Conservation (phyloP, 1,140 invertebrate species). For the Drosophila pseudoobscura region DNA sequence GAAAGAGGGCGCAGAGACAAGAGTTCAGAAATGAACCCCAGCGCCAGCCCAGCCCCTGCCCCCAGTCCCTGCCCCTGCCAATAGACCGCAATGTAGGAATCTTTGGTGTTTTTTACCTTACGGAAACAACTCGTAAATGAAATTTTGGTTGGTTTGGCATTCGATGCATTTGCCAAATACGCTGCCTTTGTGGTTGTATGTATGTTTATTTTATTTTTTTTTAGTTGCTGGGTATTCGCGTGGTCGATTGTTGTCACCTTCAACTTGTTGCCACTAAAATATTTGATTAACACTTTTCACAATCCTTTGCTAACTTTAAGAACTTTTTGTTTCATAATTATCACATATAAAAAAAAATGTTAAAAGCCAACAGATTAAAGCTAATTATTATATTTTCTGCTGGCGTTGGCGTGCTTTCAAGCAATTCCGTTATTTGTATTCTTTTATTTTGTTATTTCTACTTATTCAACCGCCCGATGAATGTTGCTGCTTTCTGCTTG, state of each 20-base stretch:
- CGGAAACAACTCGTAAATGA: slow-evolving; percentile 23
- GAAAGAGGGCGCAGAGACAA: slow-evolving; percentile 8
- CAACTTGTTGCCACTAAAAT: slow-evolving; percentile 62
- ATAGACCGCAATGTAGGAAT: slow-evolving; percentile 15
- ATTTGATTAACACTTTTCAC: slow-evolving; percentile 65
- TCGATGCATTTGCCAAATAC: slow-evolving; percentile 37
- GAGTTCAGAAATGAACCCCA: no score
- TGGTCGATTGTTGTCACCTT: slow-evolving; percentile 57
- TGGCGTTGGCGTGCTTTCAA: neutral
- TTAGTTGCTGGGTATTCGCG: slow-evolving; percentile 9
- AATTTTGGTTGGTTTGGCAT: slow-evolving; percentile 40
- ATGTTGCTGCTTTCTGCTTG: neutral
- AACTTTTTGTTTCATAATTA: slow-evolving; percentile 39
- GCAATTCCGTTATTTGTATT: slow-evolving; percentile 12
- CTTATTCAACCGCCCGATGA: slow-evolving; percentile 56
- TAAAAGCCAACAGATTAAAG: slow-evolving; percentile 37
- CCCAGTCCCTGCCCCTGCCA: no score
- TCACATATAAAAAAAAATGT: slow-evolving; percentile 24
- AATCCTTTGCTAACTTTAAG: slow-evolving; percentile 45
- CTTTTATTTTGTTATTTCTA: slow-evolving; percentile 20
- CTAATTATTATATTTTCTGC: slow-evolving; percentile 24
- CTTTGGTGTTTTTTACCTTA: slow-evolving; percentile 39
- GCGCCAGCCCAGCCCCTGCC: no score
- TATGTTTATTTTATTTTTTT: slow-evolving; percentile 13
- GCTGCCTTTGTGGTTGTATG: neutral